Base-by-base conservation (phyloP, 2,888 invertebrate species). In the Leptinotarsa tumamoca region DNA sequence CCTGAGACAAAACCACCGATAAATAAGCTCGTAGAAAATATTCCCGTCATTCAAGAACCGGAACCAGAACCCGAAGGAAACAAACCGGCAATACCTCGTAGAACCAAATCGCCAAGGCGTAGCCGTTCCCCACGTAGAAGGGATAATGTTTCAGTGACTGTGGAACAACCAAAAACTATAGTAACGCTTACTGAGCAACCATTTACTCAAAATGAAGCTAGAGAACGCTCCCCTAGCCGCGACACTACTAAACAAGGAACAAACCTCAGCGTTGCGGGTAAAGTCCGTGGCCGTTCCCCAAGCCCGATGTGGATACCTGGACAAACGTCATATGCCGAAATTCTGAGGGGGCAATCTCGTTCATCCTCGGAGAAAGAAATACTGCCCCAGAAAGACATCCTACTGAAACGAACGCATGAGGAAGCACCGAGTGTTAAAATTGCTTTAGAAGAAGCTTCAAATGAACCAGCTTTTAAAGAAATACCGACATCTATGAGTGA, bases 311-410 rank as follows among this genome's bases (percentile, higher is more conserved):
- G 95, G 95, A 87, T 90, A 63, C 93, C 93, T 4, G 94, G 94
- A 50, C 92, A 93, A 33, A 92, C 94, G 68, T 92, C 95, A 67
- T 96, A 95, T 87, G 95, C 96, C 68, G 95, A 95, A 88, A 93
- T 96, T 79, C 90, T 95, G 77, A 91, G 92, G 82, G 95, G 95
- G 13, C 86, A 89, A 84, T 88, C 73, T 23, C 88, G 61, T 67
- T 75, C 67, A 4, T 77, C 79, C 14, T 78, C 80, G 66, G 79
- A 80, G 72, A 74, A 70, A 72, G 73, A 81, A 63, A 61, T 50
- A 21, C 33, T n/a, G 43, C 72, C 49, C 43, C 67, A 67, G 33
- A 76, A 68, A 52, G 63, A 63, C 14, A 43, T 18, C 18, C 17
- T 13, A 17, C 27, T 33, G n/a, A 43, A n/a, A 17, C 63, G 7